These are phyloP conservation scores for Elephantulus edwardii DNA, from an alignment of 2,113 vertebrate species.

Conservation along the genomic window DNA sequence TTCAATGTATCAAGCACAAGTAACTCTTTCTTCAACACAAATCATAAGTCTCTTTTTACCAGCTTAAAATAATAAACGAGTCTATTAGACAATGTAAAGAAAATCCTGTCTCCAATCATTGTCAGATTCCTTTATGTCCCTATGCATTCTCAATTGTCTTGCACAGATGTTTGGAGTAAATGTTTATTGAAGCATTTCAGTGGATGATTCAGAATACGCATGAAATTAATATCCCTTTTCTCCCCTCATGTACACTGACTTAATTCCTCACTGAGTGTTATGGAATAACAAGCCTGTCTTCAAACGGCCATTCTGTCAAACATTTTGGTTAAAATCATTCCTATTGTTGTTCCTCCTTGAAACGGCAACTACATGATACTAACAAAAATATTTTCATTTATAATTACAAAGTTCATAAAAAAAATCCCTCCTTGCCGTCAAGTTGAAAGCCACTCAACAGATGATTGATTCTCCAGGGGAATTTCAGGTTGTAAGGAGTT, in stretches of 20 bases:
- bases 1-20: slow-evolving; percentile 82
- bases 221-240: not conserved
- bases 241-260: not conserved
- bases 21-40: slow-evolving; percentile 81
- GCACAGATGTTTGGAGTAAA: not conserved
- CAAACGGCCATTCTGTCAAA: not conserved
- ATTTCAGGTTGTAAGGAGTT: too few species aligned
- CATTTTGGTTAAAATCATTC: not conserved
- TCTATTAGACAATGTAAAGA: slow-evolving; percentile 81
- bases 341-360: not conserved
- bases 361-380: not conserved
- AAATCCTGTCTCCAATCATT: slow-evolving; percentile 80
- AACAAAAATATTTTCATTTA: not conserved
- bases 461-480: too few species aligned
- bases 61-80: slow-evolving; percentile 80
- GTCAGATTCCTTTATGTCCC: slow-evolving; percentile 64
- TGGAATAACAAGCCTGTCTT: not conserved
- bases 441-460: too few species aligned
- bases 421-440: too few species aligned
- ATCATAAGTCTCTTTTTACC: slow-evolving; percentile 82
- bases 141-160: slow-evolving; percentile 32
- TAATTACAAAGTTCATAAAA: slow-evolving; percentile 20
- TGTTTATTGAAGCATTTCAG: slow-evolving; percentile 21
- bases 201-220: not conserved
- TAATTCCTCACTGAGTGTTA: slow-evolving; percentile 34